phyloP scores from a whole-genome alignment of 1,140 invertebrate genomes.

The Parapsyche elsis region DNA sequence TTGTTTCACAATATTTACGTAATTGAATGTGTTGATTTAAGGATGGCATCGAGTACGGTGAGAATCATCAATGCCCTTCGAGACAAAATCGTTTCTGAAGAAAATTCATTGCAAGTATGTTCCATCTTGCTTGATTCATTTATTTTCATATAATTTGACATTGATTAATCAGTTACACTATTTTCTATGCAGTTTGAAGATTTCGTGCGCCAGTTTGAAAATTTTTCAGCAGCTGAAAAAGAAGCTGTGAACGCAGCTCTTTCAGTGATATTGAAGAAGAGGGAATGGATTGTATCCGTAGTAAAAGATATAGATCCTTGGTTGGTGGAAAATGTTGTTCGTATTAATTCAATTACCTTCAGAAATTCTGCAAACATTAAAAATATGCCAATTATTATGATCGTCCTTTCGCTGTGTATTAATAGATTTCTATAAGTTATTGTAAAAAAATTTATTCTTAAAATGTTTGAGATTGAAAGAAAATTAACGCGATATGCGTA shows the following conservation, averaged over 20 bases:
- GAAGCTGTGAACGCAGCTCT: background rate
- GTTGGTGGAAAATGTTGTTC: constrained; percentile 10
- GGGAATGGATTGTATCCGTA: background rate
- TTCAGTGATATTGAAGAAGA: background rate
- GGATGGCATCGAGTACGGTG: background rate
- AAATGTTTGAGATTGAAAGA: no score
- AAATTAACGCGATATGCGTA: no score
- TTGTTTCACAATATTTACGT: background rate
- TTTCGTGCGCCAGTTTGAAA: background rate
- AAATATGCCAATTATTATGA: no score
- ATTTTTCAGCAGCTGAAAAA: background rate
- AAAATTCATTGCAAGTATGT: background rate
- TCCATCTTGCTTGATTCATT: background rate
- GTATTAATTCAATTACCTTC: no score
- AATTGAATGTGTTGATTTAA: background rate
- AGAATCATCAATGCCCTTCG: background rate
- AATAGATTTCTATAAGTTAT: no score
- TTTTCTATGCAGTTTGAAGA: background rate
- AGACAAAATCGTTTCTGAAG: background rate
- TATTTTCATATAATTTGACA: background rate
- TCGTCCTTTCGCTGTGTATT: no score
- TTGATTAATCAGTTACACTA: background rate
- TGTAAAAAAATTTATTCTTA: no score
- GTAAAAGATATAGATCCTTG: constrained; percentile 27
- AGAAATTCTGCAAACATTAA: no score